Evolutionary conservation across 2,113 vertebrate species (phyloP).

Genomic region (Oncorhynchus tshawytscha): DNA sequence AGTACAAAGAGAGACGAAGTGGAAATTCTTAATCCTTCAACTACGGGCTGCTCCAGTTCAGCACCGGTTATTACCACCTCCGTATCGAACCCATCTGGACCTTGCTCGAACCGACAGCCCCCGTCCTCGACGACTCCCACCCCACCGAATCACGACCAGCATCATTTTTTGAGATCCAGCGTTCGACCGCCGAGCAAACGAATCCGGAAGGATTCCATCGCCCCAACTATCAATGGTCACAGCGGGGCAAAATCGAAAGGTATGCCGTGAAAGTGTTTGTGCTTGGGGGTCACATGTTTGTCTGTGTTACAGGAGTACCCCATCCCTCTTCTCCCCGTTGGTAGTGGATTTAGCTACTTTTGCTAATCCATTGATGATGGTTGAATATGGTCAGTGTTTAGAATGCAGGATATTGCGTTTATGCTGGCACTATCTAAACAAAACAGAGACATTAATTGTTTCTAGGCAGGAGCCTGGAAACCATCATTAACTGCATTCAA

Average conservation of each 20-base stretch:
- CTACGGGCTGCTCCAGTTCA: conserved; percentile 62
- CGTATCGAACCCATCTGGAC: conserved; percentile 60
- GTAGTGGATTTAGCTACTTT: no score
- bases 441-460: no score
- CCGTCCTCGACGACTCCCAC: conserved; percentile 64
- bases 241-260: conserved; percentile 84
- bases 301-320: no score
- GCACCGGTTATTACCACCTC: conserved; percentile 67
- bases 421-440: no score
- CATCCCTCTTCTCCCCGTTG: no score
- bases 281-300: neutral
- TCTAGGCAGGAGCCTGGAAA: no score
- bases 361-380: no score
- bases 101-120: conserved; percentile 53
- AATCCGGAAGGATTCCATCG: conserved; percentile 90
- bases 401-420: no score
- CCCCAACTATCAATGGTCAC: conserved; percentile 79
- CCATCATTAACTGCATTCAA: no score
- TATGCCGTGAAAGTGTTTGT: conserved; percentile 47
- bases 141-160: conserved; percentile 89
- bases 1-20: conserved; percentile 86
- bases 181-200: conserved; percentile 97
- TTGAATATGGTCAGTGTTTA: no score
- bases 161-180: conserved; percentile 98
- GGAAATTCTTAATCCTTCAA: conserved; percentile 77